Conservation (phyloP, 1,140 invertebrate species). For the Drosophila quadrilineata region DNA sequence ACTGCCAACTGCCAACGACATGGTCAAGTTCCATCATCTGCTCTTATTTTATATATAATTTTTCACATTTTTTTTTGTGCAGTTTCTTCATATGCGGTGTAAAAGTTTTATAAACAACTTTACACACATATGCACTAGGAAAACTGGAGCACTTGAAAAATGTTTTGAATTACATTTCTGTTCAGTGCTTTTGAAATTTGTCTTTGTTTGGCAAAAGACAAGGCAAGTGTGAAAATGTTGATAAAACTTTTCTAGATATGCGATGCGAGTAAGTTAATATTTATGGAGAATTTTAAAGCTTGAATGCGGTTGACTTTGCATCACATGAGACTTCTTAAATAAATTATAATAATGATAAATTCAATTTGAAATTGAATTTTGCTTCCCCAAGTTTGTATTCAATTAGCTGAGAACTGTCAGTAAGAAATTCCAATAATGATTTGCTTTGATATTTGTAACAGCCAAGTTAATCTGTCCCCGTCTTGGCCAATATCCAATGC, state of each 20-base stretch:
- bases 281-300: neutral
- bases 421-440: slow-evolving; percentile 7
- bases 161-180: slow-evolving; percentile 72
- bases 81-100: slow-evolving; percentile 45
- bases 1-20: slow-evolving; percentile 37
- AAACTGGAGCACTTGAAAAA: slow-evolving; percentile 70
- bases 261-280: neutral
- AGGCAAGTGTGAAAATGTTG: slow-evolving; percentile 66
- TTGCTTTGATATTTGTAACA: slow-evolving; percentile 11
- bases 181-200: slow-evolving; percentile 24
- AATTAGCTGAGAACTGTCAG: neutral
- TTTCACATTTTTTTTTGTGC: slow-evolving; percentile 33
- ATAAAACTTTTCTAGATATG: slow-evolving; percentile 43
- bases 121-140: slow-evolving; percentile 33
- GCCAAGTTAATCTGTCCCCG: slow-evolving; percentile 10
- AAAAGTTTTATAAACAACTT: slow-evolving; percentile 71
- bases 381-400: too few species aligned
- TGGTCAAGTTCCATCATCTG: slow-evolving; percentile 63
- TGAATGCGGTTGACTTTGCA: neutral
- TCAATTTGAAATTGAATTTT: too few species aligned
- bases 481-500: slow-evolving; percentile 2
- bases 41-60: slow-evolving; percentile 4
- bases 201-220: slow-evolving; percentile 47
- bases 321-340: too few species aligned
- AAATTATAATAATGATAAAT: too few species aligned